A percentile compares a stretch with the other conserved stretches of the same genome.
phyloP scores from a whole-genome alignment of 2,797 vertebrate genomes.

The Enteromius radiatus region DNA sequence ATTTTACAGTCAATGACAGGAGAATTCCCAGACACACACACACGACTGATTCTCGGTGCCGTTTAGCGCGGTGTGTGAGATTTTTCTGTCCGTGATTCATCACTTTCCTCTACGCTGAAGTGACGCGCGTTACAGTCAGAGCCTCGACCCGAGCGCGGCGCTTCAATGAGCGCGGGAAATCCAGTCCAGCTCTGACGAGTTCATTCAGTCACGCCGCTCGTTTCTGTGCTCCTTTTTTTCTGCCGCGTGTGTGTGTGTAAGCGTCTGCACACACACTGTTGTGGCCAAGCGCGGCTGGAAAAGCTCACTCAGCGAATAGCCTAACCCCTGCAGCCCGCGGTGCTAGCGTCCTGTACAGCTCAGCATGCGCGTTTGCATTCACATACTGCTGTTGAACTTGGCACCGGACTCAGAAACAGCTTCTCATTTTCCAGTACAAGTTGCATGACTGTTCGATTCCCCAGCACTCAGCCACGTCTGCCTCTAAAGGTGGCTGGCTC shows the following conservation, averaged over 20 bases:
- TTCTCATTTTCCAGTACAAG: slow-evolving; percentile 14
- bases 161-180: slow-evolving; percentile 16
- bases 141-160: too few relatives aligned
- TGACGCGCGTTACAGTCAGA: slow-evolving; percentile 23
- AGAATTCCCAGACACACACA: slow-evolving; percentile 23
- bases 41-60: neutral
- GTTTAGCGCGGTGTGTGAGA: neutral
- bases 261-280: neutral
- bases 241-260: neutral
- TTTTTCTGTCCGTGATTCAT: slow-evolving; percentile 48
- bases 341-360: neutral
- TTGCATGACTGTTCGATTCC: neutral
- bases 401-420: slow-evolving; percentile 20
- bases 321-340: neutral
- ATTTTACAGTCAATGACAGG: slow-evolving; percentile 1
- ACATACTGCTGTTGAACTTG: slow-evolving; percentile 19
- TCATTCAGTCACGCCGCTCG: slow-evolving; percentile 4
- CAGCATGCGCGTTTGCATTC: neutral
- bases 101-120: slow-evolving; percentile 38
- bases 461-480: neutral
- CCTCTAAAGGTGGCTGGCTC: neutral
- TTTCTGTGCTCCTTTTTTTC: neutral
- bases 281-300: slow-evolving; percentile 35
- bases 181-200: neutral
- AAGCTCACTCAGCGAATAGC: slow-evolving; percentile 31